Evolutionary conservation across 2,797 vertebrate genomes (phyloP).

Genomic region (Acomys russatus): DNA sequence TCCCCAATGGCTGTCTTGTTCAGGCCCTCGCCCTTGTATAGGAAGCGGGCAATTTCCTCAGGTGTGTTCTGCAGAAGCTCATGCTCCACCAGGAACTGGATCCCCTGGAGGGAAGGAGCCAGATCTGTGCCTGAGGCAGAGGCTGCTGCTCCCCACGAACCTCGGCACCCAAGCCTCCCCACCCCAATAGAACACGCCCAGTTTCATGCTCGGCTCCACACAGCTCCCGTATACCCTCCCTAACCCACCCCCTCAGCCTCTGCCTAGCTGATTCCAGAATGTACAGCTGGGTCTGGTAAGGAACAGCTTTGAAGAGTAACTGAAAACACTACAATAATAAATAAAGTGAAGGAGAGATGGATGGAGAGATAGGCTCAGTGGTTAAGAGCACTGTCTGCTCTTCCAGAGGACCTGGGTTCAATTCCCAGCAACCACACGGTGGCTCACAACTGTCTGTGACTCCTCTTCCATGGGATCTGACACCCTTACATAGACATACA

Average conservation of each 20-base stretch:
- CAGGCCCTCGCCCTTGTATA: slow-evolving; percentile 97
- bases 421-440: too few species aligned
- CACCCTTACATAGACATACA: too few species aligned
- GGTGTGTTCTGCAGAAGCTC: slow-evolving; percentile 94
- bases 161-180: not conserved
- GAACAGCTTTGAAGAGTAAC: not conserved
- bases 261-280: not conserved
- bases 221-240: not conserved
- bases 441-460: too few species aligned
- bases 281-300: not conserved
- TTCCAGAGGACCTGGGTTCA: too few species aligned
- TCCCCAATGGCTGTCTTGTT: slow-evolving; percentile 98
- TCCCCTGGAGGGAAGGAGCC: slow-evolving; percentile 89
- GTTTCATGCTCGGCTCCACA: not conserved
- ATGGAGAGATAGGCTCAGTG: too few species aligned
- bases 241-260: not conserved
- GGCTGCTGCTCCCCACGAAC: not conserved
- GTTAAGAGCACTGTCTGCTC: too few species aligned
- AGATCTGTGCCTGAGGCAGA: not conserved
- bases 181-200: not conserved
- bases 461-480: too few species aligned
- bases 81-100: slow-evolving; percentile 96
- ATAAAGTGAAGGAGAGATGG: too few species aligned
- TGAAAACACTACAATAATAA: not conserved
- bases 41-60: slow-evolving; percentile 95